phyloP scores from a whole-genome alignment of 2,797 vertebrate species.

The Micropoecilia bifurca region DNA sequence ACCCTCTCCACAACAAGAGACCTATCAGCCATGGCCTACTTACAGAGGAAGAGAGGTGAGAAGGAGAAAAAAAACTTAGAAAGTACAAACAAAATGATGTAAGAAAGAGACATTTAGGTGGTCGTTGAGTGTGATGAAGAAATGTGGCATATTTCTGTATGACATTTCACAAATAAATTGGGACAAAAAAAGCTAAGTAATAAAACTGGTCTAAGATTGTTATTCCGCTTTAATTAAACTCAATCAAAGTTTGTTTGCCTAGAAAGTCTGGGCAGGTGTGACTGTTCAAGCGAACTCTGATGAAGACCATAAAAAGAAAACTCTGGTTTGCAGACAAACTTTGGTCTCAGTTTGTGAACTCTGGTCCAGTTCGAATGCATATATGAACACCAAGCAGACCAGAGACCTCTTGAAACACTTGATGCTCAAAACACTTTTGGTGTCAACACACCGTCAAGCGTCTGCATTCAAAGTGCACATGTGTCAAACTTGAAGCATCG shows the following conservation, averaged over 20 bases:
- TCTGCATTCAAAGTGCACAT: no score
- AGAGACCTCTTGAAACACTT: no score
- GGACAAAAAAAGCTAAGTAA: neutral
- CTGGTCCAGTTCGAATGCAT: neutral
- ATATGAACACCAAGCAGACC: neutral
- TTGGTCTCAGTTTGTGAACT: no score
- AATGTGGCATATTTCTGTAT: neutral
- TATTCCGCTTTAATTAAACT: no score
- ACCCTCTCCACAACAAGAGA: slow-evolving; percentile 44
- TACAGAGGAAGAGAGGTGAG: slow-evolving; percentile 15
- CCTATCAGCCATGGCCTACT: slow-evolving; percentile 45
- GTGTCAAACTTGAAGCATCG: no score
- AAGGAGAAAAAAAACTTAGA: neutral
- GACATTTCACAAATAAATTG: neutral
- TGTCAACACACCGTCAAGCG: no score
- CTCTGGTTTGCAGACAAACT: no score
- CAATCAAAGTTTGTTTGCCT: no score
- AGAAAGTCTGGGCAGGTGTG: no score
- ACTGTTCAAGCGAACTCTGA: no score
- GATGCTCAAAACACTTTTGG: no score
- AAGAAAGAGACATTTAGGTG: neutral
- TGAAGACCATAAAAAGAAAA: no score
- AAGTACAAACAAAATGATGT: slow-evolving; percentile 4
- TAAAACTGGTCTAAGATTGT: neutral
- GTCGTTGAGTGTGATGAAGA: neutral